Percentiles rank a stretch among this genome's conserved stretches.
phyloP scores from a whole-genome alignment of 2,113 vertebrate species.

The Megalops atlanticus region DNA sequence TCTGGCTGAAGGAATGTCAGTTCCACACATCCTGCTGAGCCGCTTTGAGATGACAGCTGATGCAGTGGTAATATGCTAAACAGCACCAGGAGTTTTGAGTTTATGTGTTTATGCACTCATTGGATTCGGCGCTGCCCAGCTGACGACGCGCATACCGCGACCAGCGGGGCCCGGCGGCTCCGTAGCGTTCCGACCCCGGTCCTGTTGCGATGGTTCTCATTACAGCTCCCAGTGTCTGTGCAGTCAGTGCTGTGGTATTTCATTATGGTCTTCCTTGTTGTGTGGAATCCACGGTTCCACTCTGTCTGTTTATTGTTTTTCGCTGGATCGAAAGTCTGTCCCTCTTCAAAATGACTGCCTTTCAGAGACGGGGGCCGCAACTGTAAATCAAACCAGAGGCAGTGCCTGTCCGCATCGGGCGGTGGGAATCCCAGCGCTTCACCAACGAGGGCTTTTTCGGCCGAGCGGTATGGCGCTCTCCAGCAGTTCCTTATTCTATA shows the following conservation, averaged over 20 bases:
- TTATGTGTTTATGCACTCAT: neutral
- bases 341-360: slow-evolving; percentile 34
- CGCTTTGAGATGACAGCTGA: neutral
- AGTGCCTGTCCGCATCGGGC: slow-evolving; percentile 22
- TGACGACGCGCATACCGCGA: neutral
- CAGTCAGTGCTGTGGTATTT: slow-evolving; percentile 53
- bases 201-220: slow-evolving; percentile 24
- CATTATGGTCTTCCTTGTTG: slow-evolving; percentile 39
- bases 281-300: slow-evolving; percentile 16
- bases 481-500: slow-evolving; percentile 58
- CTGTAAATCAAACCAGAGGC: slow-evolving; percentile 44
- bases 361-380: slow-evolving; percentile 29
- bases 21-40: neutral
- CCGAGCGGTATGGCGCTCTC: slow-evolving; percentile 22
- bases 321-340: slow-evolving; percentile 22
- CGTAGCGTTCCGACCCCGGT: neutral
- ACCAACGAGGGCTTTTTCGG: slow-evolving; percentile 6
- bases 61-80: neutral
- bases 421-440: slow-evolving; percentile 19
- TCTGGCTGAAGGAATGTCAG: neutral
- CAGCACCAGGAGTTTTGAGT: too few relatives aligned
- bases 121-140: neutral
- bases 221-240: slow-evolving; percentile 37
- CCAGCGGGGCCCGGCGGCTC: neutral
- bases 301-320: slow-evolving; percentile 42